These are phyloP conservation scores for Thecophora atra DNA, from an alignment of 2,888 invertebrate genomes.

Conservation along the genomic window DNA sequence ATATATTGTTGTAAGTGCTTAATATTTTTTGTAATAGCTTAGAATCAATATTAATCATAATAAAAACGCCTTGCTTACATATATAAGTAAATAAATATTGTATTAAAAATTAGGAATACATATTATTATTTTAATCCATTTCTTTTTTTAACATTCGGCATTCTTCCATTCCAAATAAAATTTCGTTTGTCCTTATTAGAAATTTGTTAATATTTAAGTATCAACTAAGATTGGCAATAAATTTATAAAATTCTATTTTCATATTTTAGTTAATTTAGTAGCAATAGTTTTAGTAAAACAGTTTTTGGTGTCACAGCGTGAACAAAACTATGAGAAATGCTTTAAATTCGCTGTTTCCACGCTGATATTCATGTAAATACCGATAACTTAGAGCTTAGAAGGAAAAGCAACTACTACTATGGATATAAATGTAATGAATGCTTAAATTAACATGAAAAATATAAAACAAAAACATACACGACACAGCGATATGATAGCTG, in stretches of 20 bases:
- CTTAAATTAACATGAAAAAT: background rate
- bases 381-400: too few relatives aligned
- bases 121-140: background rate
- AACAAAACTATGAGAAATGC: too few relatives aligned
- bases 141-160: background rate
- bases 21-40: constrained; percentile 18
- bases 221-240: too few relatives aligned
- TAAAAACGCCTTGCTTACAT: constrained; percentile 28
- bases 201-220: background rate
- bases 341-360: too few relatives aligned
- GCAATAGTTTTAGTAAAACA: too few relatives aligned
- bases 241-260: too few relatives aligned
- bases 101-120: background rate
- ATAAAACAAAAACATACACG: too few relatives aligned
- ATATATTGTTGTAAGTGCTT: constrained; percentile 12
- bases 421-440: background rate
- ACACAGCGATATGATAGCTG: too few relatives aligned
- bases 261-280: too few relatives aligned
- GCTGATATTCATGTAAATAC: too few relatives aligned
- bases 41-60: constrained; percentile 8
- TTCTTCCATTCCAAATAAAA: background rate
- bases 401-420: background rate
- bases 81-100: background rate
- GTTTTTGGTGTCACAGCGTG: too few relatives aligned
- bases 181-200: background rate